Evolutionary conservation across 2,888 invertebrate species (phyloP), one percentile per base, ranked within the genome.

Genomic region (Noctua janthina): DNA sequence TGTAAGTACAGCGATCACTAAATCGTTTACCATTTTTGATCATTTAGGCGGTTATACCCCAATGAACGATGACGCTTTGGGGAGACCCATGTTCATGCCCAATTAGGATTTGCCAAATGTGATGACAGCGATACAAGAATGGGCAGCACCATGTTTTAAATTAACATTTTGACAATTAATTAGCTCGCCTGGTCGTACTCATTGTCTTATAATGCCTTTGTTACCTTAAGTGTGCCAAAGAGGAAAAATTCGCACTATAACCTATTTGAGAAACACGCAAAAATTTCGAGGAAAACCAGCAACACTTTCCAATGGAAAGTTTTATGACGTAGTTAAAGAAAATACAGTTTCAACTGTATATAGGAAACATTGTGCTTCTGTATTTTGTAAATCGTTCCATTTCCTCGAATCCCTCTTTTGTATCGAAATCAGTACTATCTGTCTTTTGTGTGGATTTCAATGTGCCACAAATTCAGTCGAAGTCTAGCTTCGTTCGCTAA

Each of bases 171-270:
- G 39, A 39, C 35, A 68, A 71, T 83, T 54, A 23, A n/a, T n/a
- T 64, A 43, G 35, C 13, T 59, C 49, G 23, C 68, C 35, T 46
- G 46, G 8, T 76, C 20, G 17, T 70, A 0, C 49, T 70, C 46
- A 78, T 82, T 72, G 84, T 78, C 11, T 66, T 83, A 10, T 84
- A 54, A 84, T 68, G 71, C 17, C n/a, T 84, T 78, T 54, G 15
- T 69, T 43, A 11, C 68, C 84, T 54, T 78, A 68, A 72, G 5
- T 78, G 51, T 68, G 0, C 29, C 10, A 35, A 68, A 8, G 49
- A 79, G 84, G 82, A 84, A 56, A 84, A 78, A 43, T 6, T 35
- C 46, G 10, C 29, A n/a, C 59, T n/a, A 0, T 51, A 67, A 46
- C 23, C 23, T 11, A 46, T 49, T 0, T 82, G 15, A 29, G 39